These are phyloP conservation scores for Acanthosepion lycidas DNA, from an alignment of 2,888 invertebrate species.

Conservation along the genomic window DNA sequence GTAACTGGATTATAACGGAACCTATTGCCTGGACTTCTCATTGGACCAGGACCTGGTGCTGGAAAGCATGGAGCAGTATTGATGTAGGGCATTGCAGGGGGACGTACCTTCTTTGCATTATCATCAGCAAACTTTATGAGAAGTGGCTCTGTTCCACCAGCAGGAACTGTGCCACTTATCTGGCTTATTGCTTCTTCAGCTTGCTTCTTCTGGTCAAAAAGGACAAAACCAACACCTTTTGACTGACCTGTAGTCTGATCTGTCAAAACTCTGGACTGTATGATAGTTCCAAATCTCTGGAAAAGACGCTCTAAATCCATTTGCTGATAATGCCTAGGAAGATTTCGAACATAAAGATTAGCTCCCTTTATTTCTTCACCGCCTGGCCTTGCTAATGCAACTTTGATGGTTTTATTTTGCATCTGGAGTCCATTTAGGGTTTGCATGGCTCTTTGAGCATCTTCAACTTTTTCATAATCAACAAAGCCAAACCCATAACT, in stretches of 20 bases:
- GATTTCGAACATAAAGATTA: constrained; percentile 93
- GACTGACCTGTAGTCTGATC: constrained; percentile 91
- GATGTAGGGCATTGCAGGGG: constrained; percentile 53
- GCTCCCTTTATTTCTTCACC: constrained; percentile 94
- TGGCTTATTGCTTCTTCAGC: constrained; percentile 91
- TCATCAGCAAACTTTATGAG: constrained; percentile 90
- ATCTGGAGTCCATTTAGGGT: constrained; percentile 90
- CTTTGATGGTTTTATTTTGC: constrained; percentile 93
- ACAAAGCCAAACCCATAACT: constrained; percentile 97
- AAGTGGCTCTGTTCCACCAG: constrained; percentile 88
- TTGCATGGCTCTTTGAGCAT: constrained; percentile 89
- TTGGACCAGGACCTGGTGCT: constrained; percentile 55
- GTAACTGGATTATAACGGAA: constrained; percentile 58
- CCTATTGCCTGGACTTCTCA: constrained; percentile 57
- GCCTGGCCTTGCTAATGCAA: constrained; percentile 92
- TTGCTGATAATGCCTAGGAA: constrained; percentile 81
- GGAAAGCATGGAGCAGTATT: constrained; percentile 48
- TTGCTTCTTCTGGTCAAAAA: constrained; percentile 88
- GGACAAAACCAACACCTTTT: constrained; percentile 90
- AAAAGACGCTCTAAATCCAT: constrained; percentile 89
- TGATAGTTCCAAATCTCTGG: constrained; percentile 90
- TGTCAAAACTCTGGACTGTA: constrained; percentile 91
- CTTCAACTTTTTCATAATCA: constrained; percentile 88
- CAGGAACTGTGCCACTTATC: constrained; percentile 85
- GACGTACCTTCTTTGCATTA: constrained; percentile 76